A percentile compares a stretch with the other conserved stretches of the same genome.
Conservation (phyloP, 1,140 invertebrate genomes). For the Choristoneura fumiferana region DNA sequence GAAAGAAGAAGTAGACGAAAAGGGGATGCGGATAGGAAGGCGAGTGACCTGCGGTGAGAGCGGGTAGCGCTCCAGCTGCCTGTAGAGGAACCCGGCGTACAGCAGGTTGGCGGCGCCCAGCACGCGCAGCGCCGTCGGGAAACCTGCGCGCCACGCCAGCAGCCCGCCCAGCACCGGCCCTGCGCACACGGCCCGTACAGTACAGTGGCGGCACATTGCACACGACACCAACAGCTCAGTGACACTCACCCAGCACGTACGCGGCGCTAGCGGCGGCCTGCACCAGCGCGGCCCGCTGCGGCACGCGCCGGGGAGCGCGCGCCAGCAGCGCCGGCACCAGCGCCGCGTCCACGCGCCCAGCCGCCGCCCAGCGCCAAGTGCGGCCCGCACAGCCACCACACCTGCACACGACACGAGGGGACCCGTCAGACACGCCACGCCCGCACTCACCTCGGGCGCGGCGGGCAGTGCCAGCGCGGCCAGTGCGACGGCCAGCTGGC, state of each 20-base stretch:
- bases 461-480: no score
- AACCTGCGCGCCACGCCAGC: slow-evolving; percentile 46
- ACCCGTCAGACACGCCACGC: no score
- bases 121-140: slow-evolving; percentile 45
- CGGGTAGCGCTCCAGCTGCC: slow-evolving; percentile 35
- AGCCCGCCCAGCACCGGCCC: slow-evolving; percentile 55
- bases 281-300: slow-evolving; percentile 51
- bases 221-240: neutral
- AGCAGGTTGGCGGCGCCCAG: slow-evolving; percentile 59
- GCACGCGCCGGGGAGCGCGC: slow-evolving; percentile 29
- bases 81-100: slow-evolving; percentile 50
- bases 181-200: no score
- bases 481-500: no score
- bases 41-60: slow-evolving; percentile 43
- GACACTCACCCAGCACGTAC: slow-evolving; percentile 60
- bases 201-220: no score
- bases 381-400: neutral
- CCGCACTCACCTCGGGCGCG: slow-evolving; percentile 48
- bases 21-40: neutral
- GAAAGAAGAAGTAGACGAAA: neutral
- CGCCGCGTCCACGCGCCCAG: slow-evolving; percentile 60
- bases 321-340: slow-evolving; percentile 49
- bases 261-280: slow-evolving; percentile 58
- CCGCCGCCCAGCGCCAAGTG: slow-evolving; percentile 34
- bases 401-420: no score